Percentiles rank a stretch among this genome's conserved stretches.
Evolutionary conservation across 2,113 vertebrate species (phyloP).

Genomic region (Istiophorus platypterus): DNA sequence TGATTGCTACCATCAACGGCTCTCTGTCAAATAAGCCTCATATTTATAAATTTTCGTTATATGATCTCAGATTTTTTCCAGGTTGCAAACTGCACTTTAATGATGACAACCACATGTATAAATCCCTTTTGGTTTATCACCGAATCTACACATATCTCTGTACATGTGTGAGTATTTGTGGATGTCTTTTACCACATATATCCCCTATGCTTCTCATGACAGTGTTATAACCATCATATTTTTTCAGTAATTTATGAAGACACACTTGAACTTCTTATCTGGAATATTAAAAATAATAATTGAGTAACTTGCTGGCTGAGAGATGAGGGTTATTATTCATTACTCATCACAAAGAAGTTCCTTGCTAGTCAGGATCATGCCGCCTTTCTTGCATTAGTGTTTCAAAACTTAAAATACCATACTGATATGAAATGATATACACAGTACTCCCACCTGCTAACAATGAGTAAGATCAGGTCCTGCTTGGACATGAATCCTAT

Average conservation of each 20-base stretch:
- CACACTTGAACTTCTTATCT: neutral
- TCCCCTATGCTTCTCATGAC: neutral
- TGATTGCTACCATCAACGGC: conserved; percentile 23
- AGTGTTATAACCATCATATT: too few species aligned
- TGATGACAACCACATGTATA: conserved; percentile 1
- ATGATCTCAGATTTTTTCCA: conserved; percentile 33
- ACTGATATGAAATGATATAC: too few species aligned
- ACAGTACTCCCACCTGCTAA: too few species aligned
- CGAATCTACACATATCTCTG: too few species aligned
- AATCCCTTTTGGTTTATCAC: neutral
- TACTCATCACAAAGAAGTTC: neutral
- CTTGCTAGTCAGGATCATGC: neutral
- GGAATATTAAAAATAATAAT: neutral
- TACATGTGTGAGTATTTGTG: neutral
- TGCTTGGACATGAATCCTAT: too few species aligned
- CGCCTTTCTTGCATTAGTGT: neutral
- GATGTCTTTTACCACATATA: neutral
- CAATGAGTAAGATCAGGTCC: too few species aligned
- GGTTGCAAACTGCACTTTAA: neutral
- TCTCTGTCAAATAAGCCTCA: neutral
- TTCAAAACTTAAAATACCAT: neutral
- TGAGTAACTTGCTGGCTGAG: neutral
- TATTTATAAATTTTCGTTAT: neutral
- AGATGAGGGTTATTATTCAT: neutral
- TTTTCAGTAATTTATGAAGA: neutral